Evolutionary conservation across 1,140 invertebrate species (phyloP), one percentile per base, ranked within the genome.

Genomic region (Gonatopus flavifemur): DNA sequence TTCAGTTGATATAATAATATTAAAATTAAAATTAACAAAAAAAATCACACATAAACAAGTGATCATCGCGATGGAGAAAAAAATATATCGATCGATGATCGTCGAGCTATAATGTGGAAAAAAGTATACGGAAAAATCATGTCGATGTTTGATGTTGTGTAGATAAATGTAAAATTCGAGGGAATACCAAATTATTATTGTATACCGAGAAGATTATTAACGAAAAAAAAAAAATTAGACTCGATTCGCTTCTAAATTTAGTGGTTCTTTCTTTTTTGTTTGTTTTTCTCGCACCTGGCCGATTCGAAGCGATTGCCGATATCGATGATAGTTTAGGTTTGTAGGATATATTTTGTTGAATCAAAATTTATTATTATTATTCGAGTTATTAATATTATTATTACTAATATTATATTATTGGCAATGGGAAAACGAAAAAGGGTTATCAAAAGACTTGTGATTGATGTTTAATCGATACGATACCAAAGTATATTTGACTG

Each of bases 1-100:
- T 78, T 76, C 66, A 67, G 65, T 78, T 69, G 53, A 59, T 72
- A 70, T 69, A 64, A 66, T 75, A 70, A 57, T 61, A 55, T 36
- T 59, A 64, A 62, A 65, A 59, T 56, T 59, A 48, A 46, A 57
- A 42, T 41, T 56, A 52, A 35, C 43, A 7, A 43, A 43, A 43
- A 12, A 16, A 35, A 13, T n/a, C 32, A 5, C n/a, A 16, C 18
- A 13, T 5, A 7, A 7, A 35, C 18, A 4, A 5, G n/a, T 35
- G 32, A 35, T 35, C 32, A 48, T 47, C 57, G 42, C 56, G 53
- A 40, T 18, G 33, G 51, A 36, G 41, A 42, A 47, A 57, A 62
- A 44, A 46, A 52, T n/a, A n/a, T n/a, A n/a, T n/a, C n/a, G n/a
- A n/a, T n/a, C n/a, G n/a, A n/a, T n/a, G n/a, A 40, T 30, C 22